These are phyloP conservation scores for Phacellophora camtschatica DNA, from an alignment of 30 jellyfish, hydroid and myxozoan species.

Conservation along the genomic window DNA sequence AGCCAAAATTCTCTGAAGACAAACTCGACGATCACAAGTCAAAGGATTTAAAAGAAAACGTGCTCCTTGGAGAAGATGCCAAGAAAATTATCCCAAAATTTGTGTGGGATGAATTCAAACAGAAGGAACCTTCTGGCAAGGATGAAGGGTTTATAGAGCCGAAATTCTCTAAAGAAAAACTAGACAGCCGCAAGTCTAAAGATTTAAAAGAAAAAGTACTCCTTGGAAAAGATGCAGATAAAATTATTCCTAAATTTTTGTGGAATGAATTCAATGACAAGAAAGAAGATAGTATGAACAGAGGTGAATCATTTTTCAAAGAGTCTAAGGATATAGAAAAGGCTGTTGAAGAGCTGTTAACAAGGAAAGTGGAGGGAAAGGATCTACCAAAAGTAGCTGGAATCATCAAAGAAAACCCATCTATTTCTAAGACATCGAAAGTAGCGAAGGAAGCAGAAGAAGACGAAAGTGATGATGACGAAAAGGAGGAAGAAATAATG, in stretches of 20 bases:
- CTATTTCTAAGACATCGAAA: not conserved
- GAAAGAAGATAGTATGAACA: not conserved
- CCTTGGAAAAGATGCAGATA: slow-evolving; percentile 22
- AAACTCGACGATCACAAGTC: not conserved
- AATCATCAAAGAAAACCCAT: slow-evolving; percentile 1
- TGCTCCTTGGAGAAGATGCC: slow-evolving; percentile 8
- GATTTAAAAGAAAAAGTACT: not conserved
- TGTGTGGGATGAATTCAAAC: slow-evolving; percentile 8
- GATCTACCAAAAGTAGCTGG: not conserved
- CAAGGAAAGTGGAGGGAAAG: not conserved
- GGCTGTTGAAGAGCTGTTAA: slow-evolving; percentile 45
- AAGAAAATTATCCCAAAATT: slow-evolving; percentile 27
- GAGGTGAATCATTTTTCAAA: slow-evolving; percentile 1
- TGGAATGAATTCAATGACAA: not conserved
- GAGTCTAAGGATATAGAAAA: slow-evolving; percentile 55
- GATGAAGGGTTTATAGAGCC: slow-evolving; percentile 31
- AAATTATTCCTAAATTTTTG: slow-evolving; percentile 10
- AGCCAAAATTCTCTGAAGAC: slow-evolving; percentile 16
- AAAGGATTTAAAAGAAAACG: not conserved
- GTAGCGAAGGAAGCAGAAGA: slow-evolving; percentile 28
- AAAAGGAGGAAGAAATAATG: slow-evolving; percentile 37
- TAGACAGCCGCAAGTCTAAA: no score
- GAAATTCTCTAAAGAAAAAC: slow-evolving; percentile 1
- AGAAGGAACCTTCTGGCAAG: not conserved
- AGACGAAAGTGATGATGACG: slow-evolving; percentile 4